These are phyloP conservation scores for Haemorhous mexicanus DNA, from an alignment of 2,113 vertebrate species.

Conservation along the genomic window DNA sequence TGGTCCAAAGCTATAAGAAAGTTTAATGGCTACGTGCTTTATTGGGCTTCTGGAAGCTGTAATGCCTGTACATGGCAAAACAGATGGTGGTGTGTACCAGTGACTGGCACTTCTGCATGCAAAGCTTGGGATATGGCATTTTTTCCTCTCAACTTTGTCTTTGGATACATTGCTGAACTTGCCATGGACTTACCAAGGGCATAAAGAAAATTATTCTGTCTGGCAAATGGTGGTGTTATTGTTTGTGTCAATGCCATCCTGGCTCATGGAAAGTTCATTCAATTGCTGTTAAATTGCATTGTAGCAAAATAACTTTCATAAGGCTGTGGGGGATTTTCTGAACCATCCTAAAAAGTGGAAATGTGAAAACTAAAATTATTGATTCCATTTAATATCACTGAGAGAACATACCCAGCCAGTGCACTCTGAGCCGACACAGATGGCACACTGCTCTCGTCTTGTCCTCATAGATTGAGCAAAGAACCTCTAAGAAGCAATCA, in stretches of 20 bases:
- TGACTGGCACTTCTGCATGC: conserved; percentile 3
- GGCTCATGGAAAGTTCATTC: neutral
- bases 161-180: conserved; percentile 36
- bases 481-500: neutral
- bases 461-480: neutral
- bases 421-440: neutral
- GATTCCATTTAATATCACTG: neutral
- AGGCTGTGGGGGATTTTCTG: conserved; percentile 43
- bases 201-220: conserved; percentile 43
- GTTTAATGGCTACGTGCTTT: conserved; percentile 45
- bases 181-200: conserved; percentile 39
- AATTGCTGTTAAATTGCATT: conserved; percentile 43
- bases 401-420: neutral
- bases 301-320: neutral
- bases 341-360: conserved; percentile 44
- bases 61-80: conserved; percentile 9
- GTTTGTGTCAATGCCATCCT: neutral
- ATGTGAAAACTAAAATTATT: conserved; percentile 21
- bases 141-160: conserved; percentile 27
- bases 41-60: conserved; percentile 51
- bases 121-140: conserved; percentile 18
- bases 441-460: neutral
- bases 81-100: conserved; percentile 60
- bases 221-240: conserved; percentile 14
- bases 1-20: conserved; percentile 23